Conservation (phyloP, 2,113 vertebrate species). For the Mustela lutreola region DNA sequence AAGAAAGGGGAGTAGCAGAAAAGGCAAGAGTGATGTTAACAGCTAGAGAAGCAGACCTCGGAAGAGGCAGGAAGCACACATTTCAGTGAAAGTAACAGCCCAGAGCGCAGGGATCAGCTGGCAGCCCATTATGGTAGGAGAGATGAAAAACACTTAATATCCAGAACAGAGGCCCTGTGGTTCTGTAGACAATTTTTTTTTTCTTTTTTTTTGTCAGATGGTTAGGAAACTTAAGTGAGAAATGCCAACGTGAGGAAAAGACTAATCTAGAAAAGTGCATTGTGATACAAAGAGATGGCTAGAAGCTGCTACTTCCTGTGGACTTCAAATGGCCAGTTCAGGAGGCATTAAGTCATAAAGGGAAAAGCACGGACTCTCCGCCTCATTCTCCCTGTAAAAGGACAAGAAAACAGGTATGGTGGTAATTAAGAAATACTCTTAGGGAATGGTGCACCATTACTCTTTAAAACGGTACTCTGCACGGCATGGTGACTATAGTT, state of each 20-base stretch:
- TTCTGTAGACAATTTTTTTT: background rate
- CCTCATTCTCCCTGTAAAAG: background rate
- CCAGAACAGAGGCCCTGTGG: conserved; percentile 49
- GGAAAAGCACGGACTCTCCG: accelerated
- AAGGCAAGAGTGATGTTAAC: background rate
- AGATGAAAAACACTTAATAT: conserved; percentile 69
- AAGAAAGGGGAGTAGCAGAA: background rate
- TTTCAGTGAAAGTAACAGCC: conserved; percentile 49
- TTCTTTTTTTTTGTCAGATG: conserved; percentile 18
- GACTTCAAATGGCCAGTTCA: background rate
- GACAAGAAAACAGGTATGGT: accelerated
- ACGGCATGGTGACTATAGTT: background rate
- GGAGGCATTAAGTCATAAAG: background rate
- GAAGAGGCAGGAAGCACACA: conserved; percentile 26
- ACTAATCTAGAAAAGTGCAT: background rate
- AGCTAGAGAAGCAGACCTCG: background rate
- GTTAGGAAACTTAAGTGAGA: background rate
- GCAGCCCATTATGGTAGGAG: conserved; percentile 42
- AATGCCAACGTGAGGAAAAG: conserved; percentile 52
- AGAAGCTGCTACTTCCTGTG: background rate
- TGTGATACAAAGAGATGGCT: background rate
- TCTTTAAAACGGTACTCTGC: background rate
- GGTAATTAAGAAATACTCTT: background rate
- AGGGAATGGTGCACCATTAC: background rate
- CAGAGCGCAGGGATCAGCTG: background rate